Evolutionary conservation across 37 sponge, comb jelly and placozoan genomes (phyloP).

Genomic region (Theonella swinhoei): DNA sequence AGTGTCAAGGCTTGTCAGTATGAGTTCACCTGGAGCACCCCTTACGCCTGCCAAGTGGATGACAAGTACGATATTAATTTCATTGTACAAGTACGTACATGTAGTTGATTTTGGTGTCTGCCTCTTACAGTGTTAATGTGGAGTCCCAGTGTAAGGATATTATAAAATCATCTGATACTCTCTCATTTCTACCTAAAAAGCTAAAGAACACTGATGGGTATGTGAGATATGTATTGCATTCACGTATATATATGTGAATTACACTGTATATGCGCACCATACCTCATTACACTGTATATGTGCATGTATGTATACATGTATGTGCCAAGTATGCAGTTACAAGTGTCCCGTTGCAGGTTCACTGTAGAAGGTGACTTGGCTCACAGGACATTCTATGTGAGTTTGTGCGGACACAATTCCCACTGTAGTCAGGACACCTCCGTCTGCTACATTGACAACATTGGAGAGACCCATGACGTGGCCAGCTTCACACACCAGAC

Average conservation of each 20-base stretch:
- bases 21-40: slow-evolving; percentile 32
- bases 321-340: neutral
- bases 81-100: neutral
- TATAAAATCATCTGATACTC: neutral
- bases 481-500: slow-evolving; percentile 13
- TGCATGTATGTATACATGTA: neutral
- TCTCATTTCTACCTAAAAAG: neutral
- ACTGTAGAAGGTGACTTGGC: neutral
- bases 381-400: slow-evolving; percentile 15
- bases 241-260: neutral
- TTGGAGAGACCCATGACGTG: neutral
- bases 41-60: slow-evolving; percentile 43
- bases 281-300: neutral
- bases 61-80: neutral
- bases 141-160: neutral
- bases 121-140: neutral
- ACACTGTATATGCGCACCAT: no score
- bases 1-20: slow-evolving; percentile 22
- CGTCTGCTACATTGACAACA: slow-evolving; percentile 7
- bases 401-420: slow-evolving; percentile 8
- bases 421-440: neutral
- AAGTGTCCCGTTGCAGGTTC: neutral
- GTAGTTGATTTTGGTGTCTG: neutral
- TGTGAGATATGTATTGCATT: neutral
- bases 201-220: neutral